Evolutionary conservation across 1,140 invertebrate species (phyloP).

Genomic region (Archivesica marissinica): DNA sequence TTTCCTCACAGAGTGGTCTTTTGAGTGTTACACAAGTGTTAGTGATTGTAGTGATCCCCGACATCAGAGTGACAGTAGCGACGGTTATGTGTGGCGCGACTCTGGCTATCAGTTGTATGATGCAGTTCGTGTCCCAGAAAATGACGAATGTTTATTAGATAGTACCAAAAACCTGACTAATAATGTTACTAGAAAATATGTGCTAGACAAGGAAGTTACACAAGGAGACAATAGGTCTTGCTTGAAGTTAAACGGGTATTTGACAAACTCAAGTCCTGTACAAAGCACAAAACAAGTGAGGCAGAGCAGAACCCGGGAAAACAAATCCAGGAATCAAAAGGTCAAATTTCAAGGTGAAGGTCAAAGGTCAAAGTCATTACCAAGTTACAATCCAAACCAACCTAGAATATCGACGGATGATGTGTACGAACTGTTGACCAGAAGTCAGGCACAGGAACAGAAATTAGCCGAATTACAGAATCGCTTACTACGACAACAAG

Average conservation of each 20-base stretch:
- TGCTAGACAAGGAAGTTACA: not conserved
- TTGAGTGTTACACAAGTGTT: slow-evolving; percentile 52
- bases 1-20: slow-evolving; percentile 51
- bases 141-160: slow-evolving; percentile 3
- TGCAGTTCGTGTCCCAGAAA: slow-evolving; percentile 8
- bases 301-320: slow-evolving; percentile 30
- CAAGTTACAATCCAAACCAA: slow-evolving; percentile 2
- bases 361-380: slow-evolving; percentile 52
- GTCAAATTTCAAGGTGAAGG: slow-evolving; percentile 15
- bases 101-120: slow-evolving; percentile 43
- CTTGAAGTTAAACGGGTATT: not conserved
- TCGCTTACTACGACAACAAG: slow-evolving; percentile 6
- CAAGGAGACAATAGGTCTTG: not conserved
- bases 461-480: slow-evolving; percentile 49
- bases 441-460: slow-evolving; percentile 52
- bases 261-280: slow-evolving; percentile 26
- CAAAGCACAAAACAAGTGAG: not conserved
- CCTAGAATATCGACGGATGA: slow-evolving; percentile 33
- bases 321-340: slow-evolving; percentile 1
- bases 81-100: slow-evolving; percentile 42
- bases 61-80: slow-evolving; percentile 51
- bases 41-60: slow-evolving; percentile 46
- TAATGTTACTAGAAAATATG: not conserved
- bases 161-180: not conserved
- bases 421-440: slow-evolving; percentile 49